Conservation (phyloP, 1,140 invertebrate genomes). For the Diprion similis region DNA sequence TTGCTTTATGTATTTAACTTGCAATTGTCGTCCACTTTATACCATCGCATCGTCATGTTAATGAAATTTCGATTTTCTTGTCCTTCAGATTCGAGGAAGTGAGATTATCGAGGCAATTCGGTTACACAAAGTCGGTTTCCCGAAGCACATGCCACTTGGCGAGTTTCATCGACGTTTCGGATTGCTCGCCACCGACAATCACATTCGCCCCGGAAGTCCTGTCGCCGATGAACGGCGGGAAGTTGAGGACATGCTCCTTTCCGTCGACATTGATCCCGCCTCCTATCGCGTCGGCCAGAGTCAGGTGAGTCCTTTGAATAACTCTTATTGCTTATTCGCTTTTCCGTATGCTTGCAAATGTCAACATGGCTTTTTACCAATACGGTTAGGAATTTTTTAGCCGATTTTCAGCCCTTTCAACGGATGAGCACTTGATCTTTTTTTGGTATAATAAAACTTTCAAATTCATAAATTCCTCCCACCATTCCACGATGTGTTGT, state of each 20-base stretch:
- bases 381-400: no score
- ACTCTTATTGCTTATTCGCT: not conserved
- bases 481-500: no score
- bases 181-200: conserved; percentile 69
- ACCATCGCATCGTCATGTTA: no score
- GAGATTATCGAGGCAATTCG: conserved; percentile 90
- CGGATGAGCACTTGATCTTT: no score
- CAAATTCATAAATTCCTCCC: no score
- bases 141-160: conserved; percentile 84
- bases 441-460: no score
- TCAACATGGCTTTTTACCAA: no score
- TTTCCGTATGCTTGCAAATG: not conserved
- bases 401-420: no score
- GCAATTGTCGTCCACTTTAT: no score
- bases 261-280: conserved; percentile 86
- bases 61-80: conserved; percentile 17
- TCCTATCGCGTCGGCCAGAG: conserved; percentile 89
- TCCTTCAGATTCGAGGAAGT: conserved; percentile 81
- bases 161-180: conserved; percentile 89
- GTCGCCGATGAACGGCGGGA: conserved; percentile 70
- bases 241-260: conserved; percentile 81
- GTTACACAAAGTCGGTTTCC: conserved; percentile 92
- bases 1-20: no score
- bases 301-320: conserved; percentile 72
- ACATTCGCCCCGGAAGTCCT: conserved; percentile 61